Conservation (phyloP, 2,888 invertebrate genomes). For the Petrophora chlorosata region DNA sequence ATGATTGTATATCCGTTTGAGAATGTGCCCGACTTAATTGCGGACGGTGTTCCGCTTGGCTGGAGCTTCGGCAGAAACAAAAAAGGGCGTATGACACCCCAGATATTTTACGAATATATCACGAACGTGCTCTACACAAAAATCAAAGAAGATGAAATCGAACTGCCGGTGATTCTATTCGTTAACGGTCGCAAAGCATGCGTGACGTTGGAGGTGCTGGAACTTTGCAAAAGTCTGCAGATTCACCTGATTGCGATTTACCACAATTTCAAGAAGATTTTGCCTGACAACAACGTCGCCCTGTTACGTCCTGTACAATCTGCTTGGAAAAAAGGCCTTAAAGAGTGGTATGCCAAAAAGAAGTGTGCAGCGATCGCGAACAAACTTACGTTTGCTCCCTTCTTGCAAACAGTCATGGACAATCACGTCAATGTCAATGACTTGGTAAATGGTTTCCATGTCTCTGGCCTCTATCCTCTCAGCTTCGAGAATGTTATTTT, state of each 20-base stretch:
- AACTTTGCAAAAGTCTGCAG: constrained; percentile 15
- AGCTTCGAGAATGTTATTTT: not conserved
- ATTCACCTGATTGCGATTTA: constrained; percentile 17
- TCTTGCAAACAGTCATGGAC: constrained; percentile 2
- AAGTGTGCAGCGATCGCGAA: not conserved
- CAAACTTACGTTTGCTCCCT: constrained; percentile 9
- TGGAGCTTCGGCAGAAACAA: constrained; percentile 17
- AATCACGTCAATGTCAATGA: constrained; percentile 3
- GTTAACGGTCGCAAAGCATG: constrained; percentile 19
- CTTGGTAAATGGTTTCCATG: constrained; percentile 3
- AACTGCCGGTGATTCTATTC: constrained; percentile 13
- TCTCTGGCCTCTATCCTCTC: constrained; percentile 8
- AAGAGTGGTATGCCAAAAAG: constrained; percentile 1
- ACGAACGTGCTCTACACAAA: constrained; percentile 11
- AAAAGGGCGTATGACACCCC: constrained; percentile 14
- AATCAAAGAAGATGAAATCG: constrained; percentile 8
- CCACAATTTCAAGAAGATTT: not conserved
- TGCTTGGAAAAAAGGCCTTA: constrained; percentile 5
- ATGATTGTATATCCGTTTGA: constrained; percentile 16
- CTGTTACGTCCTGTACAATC: constrained; percentile 10
- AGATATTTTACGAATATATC: constrained; percentile 14
- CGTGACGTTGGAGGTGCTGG: constrained; percentile 31
- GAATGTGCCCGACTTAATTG: constrained; percentile 9
- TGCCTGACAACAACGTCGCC: not conserved
- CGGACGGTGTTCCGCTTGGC: constrained; percentile 11